Conservation (phyloP, 1,140 invertebrate species). For the Aplysia californica region DNA sequence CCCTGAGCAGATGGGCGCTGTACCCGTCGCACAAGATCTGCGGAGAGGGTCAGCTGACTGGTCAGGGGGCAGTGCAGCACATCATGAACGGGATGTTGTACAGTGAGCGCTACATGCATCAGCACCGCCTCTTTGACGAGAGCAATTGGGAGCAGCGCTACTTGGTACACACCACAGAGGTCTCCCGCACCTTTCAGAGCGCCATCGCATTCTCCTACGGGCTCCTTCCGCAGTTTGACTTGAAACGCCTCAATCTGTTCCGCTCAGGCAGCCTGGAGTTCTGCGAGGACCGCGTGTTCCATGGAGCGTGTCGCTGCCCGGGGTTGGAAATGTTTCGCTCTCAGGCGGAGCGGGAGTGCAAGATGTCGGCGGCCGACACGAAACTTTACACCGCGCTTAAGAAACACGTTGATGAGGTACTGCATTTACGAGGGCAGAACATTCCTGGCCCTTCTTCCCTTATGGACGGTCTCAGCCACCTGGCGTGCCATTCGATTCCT, state of each 20-base stretch:
- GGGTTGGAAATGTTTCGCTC: conserved; percentile 35
- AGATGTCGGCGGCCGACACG: conserved; percentile 34
- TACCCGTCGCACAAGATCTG: background rate
- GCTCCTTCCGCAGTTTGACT: conserved; percentile 74
- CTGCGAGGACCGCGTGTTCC: conserved; percentile 40
- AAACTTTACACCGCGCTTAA: conserved; percentile 21
- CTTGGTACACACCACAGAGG: conserved; percentile 83
- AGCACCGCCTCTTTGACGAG: conserved; percentile 69
- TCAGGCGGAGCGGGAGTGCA: conserved; percentile 42
- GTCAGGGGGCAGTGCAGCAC: background rate
- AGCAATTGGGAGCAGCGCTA: conserved; percentile 73
- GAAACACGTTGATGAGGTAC: conserved; percentile 30
- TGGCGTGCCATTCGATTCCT: conserved; percentile 83
- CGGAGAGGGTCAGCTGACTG: conserved; percentile 6
- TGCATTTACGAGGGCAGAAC: conserved; percentile 21
- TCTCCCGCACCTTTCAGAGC: conserved; percentile 90
- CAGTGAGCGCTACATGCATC: conserved; percentile 75
- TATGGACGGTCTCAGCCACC: conserved; percentile 83
- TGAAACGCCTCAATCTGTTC: conserved; percentile 70
- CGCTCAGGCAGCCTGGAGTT: conserved; percentile 42
- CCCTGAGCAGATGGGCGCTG: conserved; percentile 66
- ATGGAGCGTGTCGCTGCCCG: conserved; percentile 79
- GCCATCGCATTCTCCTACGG: conserved; percentile 83
- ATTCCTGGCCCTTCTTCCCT: conserved; percentile 69
- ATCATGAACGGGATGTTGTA: background rate